Evolutionary conservation across 1,140 invertebrate species (phyloP).

Genomic region (Bathynomus jamesi): DNA sequence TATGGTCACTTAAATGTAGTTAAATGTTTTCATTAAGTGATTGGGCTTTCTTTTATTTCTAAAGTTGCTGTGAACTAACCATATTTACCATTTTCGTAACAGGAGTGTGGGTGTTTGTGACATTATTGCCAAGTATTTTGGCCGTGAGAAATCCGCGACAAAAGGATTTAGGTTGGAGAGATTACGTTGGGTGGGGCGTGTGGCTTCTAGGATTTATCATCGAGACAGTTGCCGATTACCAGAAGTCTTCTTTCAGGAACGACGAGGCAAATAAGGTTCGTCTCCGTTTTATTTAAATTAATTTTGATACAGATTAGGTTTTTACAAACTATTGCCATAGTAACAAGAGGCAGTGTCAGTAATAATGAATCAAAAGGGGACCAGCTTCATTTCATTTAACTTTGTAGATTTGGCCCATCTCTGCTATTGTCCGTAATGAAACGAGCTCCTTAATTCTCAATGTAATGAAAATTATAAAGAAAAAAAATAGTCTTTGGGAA

Average conservation of each 20-base stretch:
- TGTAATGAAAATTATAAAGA: neutral
- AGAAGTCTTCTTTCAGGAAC: slow-evolving; percentile 81
- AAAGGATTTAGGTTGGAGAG: slow-evolving; percentile 40
- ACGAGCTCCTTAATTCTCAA: neutral
- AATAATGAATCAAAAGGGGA: neutral
- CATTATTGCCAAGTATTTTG: slow-evolving; percentile 45
- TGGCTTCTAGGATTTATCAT: slow-evolving; percentile 74
- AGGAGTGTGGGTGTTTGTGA: slow-evolving; percentile 42
- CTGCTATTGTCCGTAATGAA: too few relatives aligned
- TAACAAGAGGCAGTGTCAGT: too few relatives aligned
- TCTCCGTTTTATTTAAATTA: neutral
- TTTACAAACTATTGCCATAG: slow-evolving; percentile 62
- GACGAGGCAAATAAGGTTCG: slow-evolving; percentile 70
- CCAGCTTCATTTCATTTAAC: too few relatives aligned
- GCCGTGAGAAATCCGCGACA: slow-evolving; percentile 36
- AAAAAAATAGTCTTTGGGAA: neutral
- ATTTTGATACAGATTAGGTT: slow-evolving; percentile 48
- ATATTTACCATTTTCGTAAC: neutral
- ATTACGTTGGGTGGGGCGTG: slow-evolving; percentile 72
- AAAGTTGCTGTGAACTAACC: too few relatives aligned
- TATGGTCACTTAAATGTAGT: too few relatives aligned
- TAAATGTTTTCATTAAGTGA: too few relatives aligned
- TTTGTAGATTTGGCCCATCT: too few relatives aligned
- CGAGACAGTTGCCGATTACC: slow-evolving; percentile 81
- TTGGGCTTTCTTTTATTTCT: too few relatives aligned